phyloP scores from a whole-genome alignment of 2,888 invertebrate genomes.

The Cremastinae sp. region DNA sequence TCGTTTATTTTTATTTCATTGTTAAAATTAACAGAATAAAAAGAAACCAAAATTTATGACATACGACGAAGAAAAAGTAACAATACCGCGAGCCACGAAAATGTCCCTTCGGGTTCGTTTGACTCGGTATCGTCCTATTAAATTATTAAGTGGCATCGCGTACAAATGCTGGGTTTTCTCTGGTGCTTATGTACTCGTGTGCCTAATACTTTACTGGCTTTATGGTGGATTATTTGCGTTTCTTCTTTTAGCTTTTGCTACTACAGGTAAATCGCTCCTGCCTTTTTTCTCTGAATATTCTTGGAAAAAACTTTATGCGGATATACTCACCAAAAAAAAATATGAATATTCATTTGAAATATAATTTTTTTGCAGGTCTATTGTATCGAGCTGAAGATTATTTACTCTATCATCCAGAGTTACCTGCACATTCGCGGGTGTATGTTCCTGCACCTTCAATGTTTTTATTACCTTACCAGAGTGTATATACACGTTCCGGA shows the following conservation, averaged over 20 bases:
- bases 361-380: conserved; percentile 83
- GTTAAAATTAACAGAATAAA: background rate
- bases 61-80: conserved; percentile 47
- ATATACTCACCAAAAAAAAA: conserved; percentile 15
- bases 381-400: conserved; percentile 93
- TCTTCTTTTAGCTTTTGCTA: conserved; percentile 85
- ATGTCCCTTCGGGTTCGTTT: conserved; percentile 74
- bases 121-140: conserved; percentile 77
- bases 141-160: conserved; percentile 82
- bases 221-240: conserved; percentile 90
- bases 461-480: conserved; percentile 93
- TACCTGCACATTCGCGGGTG: conserved; percentile 92
- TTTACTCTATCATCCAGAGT: conserved; percentile 93
- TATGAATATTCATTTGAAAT: background rate
- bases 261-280: conserved; percentile 85
- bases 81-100: conserved; percentile 33
- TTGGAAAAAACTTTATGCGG: too few relatives aligned
- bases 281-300: too few relatives aligned
- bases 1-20: conserved; percentile 8
- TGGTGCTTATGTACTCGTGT: conserved; percentile 86
- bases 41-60: conserved; percentile 28
- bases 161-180: conserved; percentile 90
- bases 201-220: conserved; percentile 90
- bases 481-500: conserved; percentile 86
- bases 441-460: conserved; percentile 93